Evolutionary conservation across 1,140 invertebrate genomes (phyloP), one percentile per base, ranked within the genome.

Genomic region (Philotrypesis tridentata): DNA sequence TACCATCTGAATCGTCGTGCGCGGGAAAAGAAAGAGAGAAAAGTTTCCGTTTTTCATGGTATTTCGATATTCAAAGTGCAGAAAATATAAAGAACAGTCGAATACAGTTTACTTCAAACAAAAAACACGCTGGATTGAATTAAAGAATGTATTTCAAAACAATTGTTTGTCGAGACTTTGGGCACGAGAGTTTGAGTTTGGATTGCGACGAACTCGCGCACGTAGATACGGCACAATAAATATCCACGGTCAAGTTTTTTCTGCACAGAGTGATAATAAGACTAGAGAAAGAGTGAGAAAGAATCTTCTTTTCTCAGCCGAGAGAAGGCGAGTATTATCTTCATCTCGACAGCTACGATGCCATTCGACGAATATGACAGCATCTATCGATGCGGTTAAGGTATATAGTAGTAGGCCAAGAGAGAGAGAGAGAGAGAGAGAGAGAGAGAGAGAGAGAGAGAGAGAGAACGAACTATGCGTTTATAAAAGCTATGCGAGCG

Each of bases 281-380:
- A 37, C 4, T 37, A 37, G 33, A 37, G 9, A 37, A 9, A 37
- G 33, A 37, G 9, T 5, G 33, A 37, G 33, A 55, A 55, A 17
- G n/a, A n/a, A 17, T 55, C 48, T 14, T 17, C 48, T 55, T 55
- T 55, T 55, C 48, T n/a, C 2, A 48, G 17, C 25, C 17, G 27
- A 25, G 43, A 29, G 31, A 63, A 23, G 12, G 11, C 25, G 73
- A 76, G 60, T 76, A 63, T 76, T 76, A 76, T 76, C 73, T n/a
- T 76, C 8, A 17, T 23, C 14, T 25, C 2, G 27, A 76, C 55
- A 60, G 31, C 1, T 2, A 74, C 73, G 55, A 8, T 29, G 60
- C 11, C 27, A 27, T 76, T 21, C 63, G 63, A 60, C 33, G 63
- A 77, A 77, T 77, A 77, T 43, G 25, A 25, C 29, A 55, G 6